Base-by-base conservation (phyloP, 2,888 invertebrate genomes). In the Campoletis raptor region DNA sequence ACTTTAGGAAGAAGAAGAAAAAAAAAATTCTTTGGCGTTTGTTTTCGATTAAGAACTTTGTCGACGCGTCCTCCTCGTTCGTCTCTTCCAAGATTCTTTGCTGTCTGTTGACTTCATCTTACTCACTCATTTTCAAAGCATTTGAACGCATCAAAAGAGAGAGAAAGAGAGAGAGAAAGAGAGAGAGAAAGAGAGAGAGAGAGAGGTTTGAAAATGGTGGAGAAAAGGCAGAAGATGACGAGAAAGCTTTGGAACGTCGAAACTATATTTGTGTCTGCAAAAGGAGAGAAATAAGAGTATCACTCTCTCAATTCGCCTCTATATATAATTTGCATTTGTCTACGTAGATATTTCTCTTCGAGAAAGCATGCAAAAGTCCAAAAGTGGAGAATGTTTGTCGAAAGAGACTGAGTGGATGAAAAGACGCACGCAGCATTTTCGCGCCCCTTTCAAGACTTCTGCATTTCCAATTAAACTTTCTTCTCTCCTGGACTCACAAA, bases 401-500 rank as follows among this genome's bases (percentile, higher is more conserved):
- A 79, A 21, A 81, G 78, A 82, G 24, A 67, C 48, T 18, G 57
- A 74, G 79, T 21, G 45, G 76, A 67, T 52, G 61, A 52, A 82
- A 74, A 70, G 79, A 79, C 72, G 72, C 69, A 81, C 54, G 54
- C 42, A 66, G 70, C 40, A 82, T 82, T 86, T 81, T 81, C 77
- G 70, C 69, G 64, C 64, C 64, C 76, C 67, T 57, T 30, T 15
- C 42, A 64, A 67, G 85, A 85, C 76, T 72, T 74, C 86, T n/a
- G n/a, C 85, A 87, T 82, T 89, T 89, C 90, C 90, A 91, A 91
- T 91, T 90, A 91, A 92, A 91, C 89, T 92, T 91, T 90, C 83
- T 87, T 74, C 81, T 67, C 88, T 85, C 85, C 86, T 85, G 81
- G 70, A 84, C 45, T 81, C 89, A 85, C 89, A 90, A 91, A 91